Evolutionary conservation across 2,888 invertebrate genomes (phyloP).

Genomic region (Dynastes hyllus): DNA sequence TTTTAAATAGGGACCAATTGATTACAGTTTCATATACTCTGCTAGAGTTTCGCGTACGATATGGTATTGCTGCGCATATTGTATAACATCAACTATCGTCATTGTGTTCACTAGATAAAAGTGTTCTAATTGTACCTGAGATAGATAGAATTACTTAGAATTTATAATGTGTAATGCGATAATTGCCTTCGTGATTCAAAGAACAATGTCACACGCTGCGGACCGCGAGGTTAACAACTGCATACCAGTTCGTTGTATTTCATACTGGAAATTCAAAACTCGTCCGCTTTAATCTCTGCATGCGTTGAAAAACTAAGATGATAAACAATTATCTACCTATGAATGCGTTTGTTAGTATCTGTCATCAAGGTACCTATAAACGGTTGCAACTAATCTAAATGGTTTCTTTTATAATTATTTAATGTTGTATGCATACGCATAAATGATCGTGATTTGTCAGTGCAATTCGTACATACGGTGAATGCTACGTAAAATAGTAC

Average conservation of each 20-base stretch:
- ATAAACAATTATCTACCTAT: background rate
- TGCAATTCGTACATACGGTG: constrained; percentile 5
- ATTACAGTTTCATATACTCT: no score
- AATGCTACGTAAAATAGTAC: background rate
- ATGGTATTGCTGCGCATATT: no score
- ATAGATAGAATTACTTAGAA: background rate
- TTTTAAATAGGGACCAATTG: no score
- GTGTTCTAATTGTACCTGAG: no score
- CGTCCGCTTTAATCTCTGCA: constrained; percentile 4
- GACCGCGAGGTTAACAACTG: constrained; percentile 41
- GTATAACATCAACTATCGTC: no score
- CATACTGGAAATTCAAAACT: constrained; percentile 22
- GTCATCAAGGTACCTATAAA: background rate
- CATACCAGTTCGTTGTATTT: constrained; percentile 34
- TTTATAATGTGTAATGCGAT: constrained; percentile 22
- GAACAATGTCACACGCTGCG: constrained; percentile 32
- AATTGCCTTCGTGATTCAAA: constrained; percentile 31
- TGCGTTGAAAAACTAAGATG: background rate
- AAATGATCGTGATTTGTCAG: constrained; percentile 4
- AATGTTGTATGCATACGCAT: background rate
- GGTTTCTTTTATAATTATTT: background rate
- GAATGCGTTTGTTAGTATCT: background rate
- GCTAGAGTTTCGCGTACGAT: no score
- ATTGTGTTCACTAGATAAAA: no score
- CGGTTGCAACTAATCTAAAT: background rate